Percentiles rank a stretch among this genome's conserved stretches.
These are phyloP conservation scores for Thalassarche chlororhynchos DNA, from an alignment of 2,113 vertebrate species.

Conservation along the genomic window DNA sequence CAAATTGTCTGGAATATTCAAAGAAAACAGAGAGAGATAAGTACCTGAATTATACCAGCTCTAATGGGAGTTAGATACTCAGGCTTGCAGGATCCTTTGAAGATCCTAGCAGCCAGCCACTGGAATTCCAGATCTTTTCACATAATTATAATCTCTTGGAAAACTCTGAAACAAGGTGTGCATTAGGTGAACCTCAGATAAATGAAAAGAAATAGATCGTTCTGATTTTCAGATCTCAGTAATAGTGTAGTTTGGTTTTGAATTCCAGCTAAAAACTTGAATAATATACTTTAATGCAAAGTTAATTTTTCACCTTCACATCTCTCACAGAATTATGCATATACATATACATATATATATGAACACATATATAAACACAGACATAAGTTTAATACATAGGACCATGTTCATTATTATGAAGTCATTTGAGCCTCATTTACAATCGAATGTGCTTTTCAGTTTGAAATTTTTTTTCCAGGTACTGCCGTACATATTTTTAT, in stretches of 20 bases:
- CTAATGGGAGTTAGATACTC: not conserved
- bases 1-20: not conserved
- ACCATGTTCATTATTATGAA: not conserved
- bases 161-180: not conserved
- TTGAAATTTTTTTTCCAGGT: not conserved
- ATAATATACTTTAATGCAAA: not conserved
- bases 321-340: not conserved
- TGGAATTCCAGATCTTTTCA: not conserved
- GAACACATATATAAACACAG: not conserved
- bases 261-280: not conserved
- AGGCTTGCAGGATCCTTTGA: not conserved
- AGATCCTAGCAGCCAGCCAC: not conserved
- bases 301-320: not conserved
- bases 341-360: not conserved
- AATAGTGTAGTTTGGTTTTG: not conserved
- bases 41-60: not conserved
- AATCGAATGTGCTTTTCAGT: not conserved
- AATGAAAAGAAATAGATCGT: not conserved
- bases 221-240: not conserved
- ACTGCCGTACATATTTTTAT: not conserved
- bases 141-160: not conserved
- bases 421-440: not conserved
- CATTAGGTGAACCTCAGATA: not conserved
- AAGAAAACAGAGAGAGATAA: not conserved
- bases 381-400: not conserved